Base-by-base conservation (phyloP, 64 coral and sea anemone genomes). In the Actinia tenebrosa region DNA sequence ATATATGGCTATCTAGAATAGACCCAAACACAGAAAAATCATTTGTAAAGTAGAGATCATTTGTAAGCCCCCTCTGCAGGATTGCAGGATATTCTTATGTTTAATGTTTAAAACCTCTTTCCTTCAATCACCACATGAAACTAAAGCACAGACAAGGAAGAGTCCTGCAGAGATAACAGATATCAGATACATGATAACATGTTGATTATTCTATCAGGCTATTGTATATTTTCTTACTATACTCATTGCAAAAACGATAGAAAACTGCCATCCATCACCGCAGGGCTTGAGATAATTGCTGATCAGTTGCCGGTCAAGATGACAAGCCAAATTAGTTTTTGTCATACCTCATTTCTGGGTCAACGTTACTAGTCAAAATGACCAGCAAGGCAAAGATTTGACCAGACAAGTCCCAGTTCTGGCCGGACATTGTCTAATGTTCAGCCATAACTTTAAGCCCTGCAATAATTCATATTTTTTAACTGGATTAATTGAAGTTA, bases 171-270 rank as follows among this genome's bases (percentile, higher is more conserved):
- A 75, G 13, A 50, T 66, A 19, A 19, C 18, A 23, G 7, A 61
- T 61, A 61, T 19, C 63, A 66, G n/a, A 66, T 23, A 66, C 63
- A 23, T 66, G 27, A 75, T 13, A 4, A 22, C 66, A 71, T 71
- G 66, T 71, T 26, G 69, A 75, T 42, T 75, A 75, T 75, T 75
- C 69, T 75, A 75, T 42, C 26, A 14, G 3, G 25, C 26, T 26
- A 75, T 53, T 81, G 79, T 81, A 81, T 81, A 81, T 81, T 81
- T 81, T 81, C 79, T 81, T 81, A 81, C 45, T 50, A 81, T 53
- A 81, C 44, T 53, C 79, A 50, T 10, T 53, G 79, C 44, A 81
- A 75, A 26, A 75, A 75, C 37, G 69, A 72, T 75, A 75, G 69
- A 14, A 75, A 75, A 75, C 69, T 42, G 69, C 1, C 69, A 42